phyloP scores from a whole-genome alignment of 2,797 vertebrate species.

The Ataeniobius toweri region DNA sequence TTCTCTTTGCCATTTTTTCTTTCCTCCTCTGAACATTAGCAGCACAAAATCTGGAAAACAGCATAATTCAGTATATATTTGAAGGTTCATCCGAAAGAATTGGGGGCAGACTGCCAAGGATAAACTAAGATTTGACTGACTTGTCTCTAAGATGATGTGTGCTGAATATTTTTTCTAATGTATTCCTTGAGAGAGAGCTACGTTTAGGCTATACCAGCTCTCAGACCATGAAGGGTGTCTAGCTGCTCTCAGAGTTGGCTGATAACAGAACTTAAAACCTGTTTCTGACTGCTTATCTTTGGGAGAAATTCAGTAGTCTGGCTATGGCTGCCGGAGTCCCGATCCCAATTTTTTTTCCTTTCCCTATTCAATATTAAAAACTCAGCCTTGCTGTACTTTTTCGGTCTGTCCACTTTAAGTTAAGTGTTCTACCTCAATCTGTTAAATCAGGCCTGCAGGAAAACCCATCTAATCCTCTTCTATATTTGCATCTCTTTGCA shows the following conservation, averaged over 20 bases:
- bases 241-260: not conserved
- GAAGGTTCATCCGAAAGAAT: not conserved
- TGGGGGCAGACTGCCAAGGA: not conserved
- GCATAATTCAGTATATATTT: not conserved
- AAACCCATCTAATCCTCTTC: not conserved
- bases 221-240: not conserved
- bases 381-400: not conserved
- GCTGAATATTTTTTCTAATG: not conserved
- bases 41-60: not conserved
- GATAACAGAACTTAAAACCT: not conserved
- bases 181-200: not conserved
- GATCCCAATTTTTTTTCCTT: not conserved
- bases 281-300: not conserved
- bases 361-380: not conserved
- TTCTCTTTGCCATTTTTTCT: not conserved
- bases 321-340: not conserved
- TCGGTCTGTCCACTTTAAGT: not conserved
- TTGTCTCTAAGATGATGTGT: not conserved
- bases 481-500: constrained; percentile 38
- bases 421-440: not conserved
- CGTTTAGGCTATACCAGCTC: not conserved
- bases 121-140: not conserved
- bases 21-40: not conserved
- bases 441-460: constrained; percentile 1
- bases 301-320: not conserved